Base-by-base conservation (phyloP, 2,113 vertebrate genomes). In the Hepsetus odoe region DNA sequence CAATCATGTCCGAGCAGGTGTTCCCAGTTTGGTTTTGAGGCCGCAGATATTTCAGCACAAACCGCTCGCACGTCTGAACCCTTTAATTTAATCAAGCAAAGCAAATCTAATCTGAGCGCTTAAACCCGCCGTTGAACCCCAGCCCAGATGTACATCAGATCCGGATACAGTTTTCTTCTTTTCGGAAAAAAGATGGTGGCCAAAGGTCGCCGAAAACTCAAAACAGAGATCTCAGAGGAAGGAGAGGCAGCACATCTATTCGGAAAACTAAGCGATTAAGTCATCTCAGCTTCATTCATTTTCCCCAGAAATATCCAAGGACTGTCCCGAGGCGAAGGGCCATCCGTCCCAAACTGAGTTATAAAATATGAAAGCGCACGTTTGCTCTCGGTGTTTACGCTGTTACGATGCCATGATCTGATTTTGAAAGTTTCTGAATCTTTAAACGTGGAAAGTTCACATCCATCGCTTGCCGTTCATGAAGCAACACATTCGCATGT, bases 11-110 rank as follows among this genome's bases (percentile, higher is more conserved):
- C 24, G 24, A 55, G 1, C 51, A 24, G 55, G 56, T 61, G 40
- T 61, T 46, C 51, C 51, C 40, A 13, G 33, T 11, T 72, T 7
- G 1, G 32, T 58, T 72, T 64, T 35, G 40, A n/a, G 56, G 44
- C 72, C 72, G 22, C 28, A 33, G 38, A 32, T 30, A 46, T 74
- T 74, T 62, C 72, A 13, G 33, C 20, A n/a, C 62, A 2, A 14
- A 22, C 35, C 16, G 38, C 38, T 42, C 28, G 51, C 49, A 76
- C 28, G 5, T 5, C 64, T 2, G 14, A 51, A 64, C 20, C 58
- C n/a, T 10, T 14, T 38, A 7, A 74, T 75, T 75, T 22, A 51
- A 65, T 51, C 28, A 35, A 30, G 42, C 24, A 24, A 62, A 33
- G n/a, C 58, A 49, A 75, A 51, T 46, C 72, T 49, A 51, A 74